Evolutionary conservation across 2,113 vertebrate genomes (phyloP).

Genomic region (Choloepus hoffmanni): DNA sequence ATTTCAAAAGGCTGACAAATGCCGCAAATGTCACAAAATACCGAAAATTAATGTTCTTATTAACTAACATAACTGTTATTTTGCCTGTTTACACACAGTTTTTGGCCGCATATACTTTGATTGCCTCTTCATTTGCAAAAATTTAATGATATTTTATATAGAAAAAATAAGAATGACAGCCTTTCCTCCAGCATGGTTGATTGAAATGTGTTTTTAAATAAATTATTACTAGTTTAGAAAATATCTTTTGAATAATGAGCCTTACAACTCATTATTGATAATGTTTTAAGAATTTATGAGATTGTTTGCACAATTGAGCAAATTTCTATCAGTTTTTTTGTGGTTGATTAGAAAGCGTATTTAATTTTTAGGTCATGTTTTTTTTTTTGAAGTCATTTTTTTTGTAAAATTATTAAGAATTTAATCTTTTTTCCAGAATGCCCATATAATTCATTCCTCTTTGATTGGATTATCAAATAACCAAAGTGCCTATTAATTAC

Average conservation of each 20-base stretch:
- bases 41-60: not conserved
- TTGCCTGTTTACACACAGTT: not conserved
- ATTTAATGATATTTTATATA: not conserved
- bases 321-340: not conserved
- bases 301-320: conserved; percentile 41
- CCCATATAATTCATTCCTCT: not conserved
- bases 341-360: not conserved
- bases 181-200: not conserved
- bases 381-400: not conserved
- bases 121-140: not conserved
- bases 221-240: not conserved
- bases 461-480: conserved; percentile 12
- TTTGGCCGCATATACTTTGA: not conserved
- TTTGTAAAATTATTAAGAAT: conserved; percentile 40
- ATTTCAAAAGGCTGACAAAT: conserved; percentile 4
- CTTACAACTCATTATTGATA: not conserved
- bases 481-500: not conserved
- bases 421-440: not conserved
- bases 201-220: not conserved
- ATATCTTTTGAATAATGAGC: not conserved
- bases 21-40: not conserved
- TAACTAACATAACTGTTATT: not conserved
- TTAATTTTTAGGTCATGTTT: not conserved
- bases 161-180: not conserved
- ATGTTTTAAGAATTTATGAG: not conserved